phyloP scores from a whole-genome alignment of 2,113 vertebrate genomes.

The Cephalophus harveyi region DNA sequence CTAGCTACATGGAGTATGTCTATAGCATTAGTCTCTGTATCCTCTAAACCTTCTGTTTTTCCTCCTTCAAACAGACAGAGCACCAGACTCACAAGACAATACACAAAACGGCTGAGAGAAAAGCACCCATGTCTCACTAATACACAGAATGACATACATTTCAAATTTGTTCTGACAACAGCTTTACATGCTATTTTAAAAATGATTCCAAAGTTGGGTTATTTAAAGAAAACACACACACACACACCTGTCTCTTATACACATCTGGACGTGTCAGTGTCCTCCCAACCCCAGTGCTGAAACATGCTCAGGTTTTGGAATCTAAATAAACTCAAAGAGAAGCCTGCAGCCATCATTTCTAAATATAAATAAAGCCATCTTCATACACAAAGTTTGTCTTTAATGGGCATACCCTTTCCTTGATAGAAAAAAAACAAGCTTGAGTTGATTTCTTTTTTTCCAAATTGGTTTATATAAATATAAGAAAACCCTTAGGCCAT shows the following conservation, averaged over 20 bases:
- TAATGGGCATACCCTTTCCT: conserved; percentile 50
- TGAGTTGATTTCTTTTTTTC: conserved; percentile 53
- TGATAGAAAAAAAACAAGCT: conserved; percentile 62
- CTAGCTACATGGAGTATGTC: background rate
- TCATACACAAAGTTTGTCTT: conserved; percentile 65
- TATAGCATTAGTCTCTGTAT: background rate
- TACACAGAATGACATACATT: background rate
- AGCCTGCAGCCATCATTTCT: conserved; percentile 66
- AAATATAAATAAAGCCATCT: conserved; percentile 70
- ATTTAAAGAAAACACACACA: background rate
- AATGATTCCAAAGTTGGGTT: background rate
- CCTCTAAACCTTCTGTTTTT: background rate
- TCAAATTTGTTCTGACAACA: background rate
- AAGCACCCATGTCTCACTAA: background rate
- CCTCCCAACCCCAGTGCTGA: background rate
- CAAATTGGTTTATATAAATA: conserved; percentile 34
- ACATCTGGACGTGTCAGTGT: background rate
- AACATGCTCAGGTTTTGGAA: conserved; percentile 62
- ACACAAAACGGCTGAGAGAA: background rate
- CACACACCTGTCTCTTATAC: too few relatives aligned
- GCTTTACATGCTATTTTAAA: background rate
- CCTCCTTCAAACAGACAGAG: background rate
- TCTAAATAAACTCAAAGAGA: conserved; percentile 71
- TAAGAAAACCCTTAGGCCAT: conserved; percentile 5
- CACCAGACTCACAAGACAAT: background rate